Conservation (phyloP, 2,113 vertebrate genomes). For the Columba livia region DNA sequence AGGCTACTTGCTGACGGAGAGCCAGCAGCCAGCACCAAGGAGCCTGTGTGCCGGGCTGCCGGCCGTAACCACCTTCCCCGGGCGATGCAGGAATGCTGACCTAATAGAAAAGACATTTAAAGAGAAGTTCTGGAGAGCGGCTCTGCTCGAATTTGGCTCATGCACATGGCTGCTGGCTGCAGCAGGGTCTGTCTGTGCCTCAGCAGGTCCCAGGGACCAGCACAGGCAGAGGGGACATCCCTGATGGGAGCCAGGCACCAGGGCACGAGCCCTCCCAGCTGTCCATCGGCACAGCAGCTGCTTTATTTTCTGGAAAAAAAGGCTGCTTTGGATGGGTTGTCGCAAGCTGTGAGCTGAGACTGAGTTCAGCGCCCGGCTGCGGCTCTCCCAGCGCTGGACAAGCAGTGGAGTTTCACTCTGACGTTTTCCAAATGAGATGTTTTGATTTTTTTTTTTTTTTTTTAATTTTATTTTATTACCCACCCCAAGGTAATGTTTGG, state of each 20-base stretch:
- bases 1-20: conserved; percentile 17
- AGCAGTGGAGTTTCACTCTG: conserved; percentile 2
- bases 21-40: conserved; percentile 48
- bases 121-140: conserved; percentile 22
- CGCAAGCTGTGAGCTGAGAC: not conserved
- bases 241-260: fast-evolving
- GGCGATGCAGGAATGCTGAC: conserved; percentile 54
- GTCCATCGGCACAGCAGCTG: not conserved
- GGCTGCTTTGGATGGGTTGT: not conserved
- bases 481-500: conserved; percentile 57
- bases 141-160: not conserved
- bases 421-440: conserved; percentile 66
- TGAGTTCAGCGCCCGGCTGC: not conserved
- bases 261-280: not conserved
- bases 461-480: conserved; percentile 35
- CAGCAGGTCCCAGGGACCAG: fast-evolving
- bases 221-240: not conserved
- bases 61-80: conserved; percentile 57
- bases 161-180: not conserved
- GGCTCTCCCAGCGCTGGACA: conserved; percentile 38
- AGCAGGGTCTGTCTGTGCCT: not conserved
- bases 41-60: conserved; percentile 55
- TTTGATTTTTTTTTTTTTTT: conserved; percentile 43
- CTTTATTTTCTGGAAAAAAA: not conserved
- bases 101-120: conserved; percentile 66